Evolutionary conservation across 2,113 vertebrate species (phyloP).

Genomic region (Forbesichthys papilliferus): DNA sequence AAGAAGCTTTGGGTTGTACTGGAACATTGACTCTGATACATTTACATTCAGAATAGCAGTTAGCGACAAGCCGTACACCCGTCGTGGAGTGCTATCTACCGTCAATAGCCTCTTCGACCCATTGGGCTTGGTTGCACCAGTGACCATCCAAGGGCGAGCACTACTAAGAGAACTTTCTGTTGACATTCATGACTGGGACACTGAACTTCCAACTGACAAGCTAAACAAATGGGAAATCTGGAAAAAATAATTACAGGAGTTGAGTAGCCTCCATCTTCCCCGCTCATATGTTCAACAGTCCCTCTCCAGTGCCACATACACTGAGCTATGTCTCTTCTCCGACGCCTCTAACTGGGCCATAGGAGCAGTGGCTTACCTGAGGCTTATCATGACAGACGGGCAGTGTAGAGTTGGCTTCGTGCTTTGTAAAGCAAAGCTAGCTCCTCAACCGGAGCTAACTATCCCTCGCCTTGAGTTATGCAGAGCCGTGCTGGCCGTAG

Average conservation of each 20-base stretch:
- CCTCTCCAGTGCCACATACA: background rate
- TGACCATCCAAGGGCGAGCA: conserved; percentile 11
- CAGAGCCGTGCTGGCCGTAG: conserved; percentile 14
- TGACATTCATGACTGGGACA: background rate
- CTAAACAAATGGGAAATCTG: background rate
- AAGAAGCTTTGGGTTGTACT: conserved; percentile 16
- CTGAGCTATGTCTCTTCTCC: background rate
- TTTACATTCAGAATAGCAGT: conserved; percentile 23
- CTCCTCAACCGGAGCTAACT: background rate
- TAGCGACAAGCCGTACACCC: conserved; percentile 4
- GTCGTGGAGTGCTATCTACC: conserved; percentile 8
- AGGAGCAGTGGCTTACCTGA: conserved; percentile 1
- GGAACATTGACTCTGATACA: conserved; percentile 4
- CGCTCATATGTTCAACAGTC: background rate
- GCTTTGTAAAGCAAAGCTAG: background rate
- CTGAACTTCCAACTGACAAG: background rate
- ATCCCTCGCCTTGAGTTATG: conserved; percentile 1
- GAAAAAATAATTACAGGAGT: background rate
- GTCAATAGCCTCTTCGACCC: conserved; percentile 31
- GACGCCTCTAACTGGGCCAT: conserved; percentile 1
- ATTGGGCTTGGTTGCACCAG: background rate
- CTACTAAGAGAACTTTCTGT: conserved; percentile 6
- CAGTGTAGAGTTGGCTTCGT: background rate
- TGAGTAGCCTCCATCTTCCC: background rate
- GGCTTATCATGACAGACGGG: background rate